These are phyloP conservation scores for Gopherus evgoodei DNA, from an alignment of 2,113 vertebrate species.

Conservation along the genomic window DNA sequence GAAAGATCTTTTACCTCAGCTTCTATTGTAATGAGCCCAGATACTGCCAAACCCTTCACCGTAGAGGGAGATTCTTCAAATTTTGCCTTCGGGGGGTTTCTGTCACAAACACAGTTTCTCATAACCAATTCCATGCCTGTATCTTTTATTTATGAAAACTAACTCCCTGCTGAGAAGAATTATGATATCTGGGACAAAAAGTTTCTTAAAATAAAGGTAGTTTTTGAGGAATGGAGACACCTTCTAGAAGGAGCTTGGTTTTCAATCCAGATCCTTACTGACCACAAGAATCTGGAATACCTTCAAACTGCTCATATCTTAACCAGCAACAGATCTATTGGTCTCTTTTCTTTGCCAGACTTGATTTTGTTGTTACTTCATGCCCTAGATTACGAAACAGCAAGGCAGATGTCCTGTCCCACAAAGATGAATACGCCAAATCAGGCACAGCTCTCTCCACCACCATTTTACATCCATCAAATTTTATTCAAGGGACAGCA, in stretches of 20 bases:
- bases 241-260: background rate
- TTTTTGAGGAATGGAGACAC: background rate
- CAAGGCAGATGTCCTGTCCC: background rate
- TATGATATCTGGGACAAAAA: no score
- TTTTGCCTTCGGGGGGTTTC: no score
- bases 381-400: background rate
- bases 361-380: background rate
- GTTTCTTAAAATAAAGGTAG: no score
- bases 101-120: no score
- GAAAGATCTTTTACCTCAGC: no score
- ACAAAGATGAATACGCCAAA: background rate
- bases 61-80: no score
- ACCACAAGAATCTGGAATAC: background rate
- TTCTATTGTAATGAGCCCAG: no score
- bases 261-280: background rate
- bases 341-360: background rate
- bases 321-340: background rate
- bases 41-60: no score
- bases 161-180: no score
- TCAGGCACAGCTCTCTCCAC: background rate
- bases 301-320: no score
- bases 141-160: no score
- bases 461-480: background rate
- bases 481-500: background rate
- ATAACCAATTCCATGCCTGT: no score